These are phyloP conservation scores for Sesamia inferens DNA, from an alignment of 2,888 invertebrate genomes.

Conservation along the genomic window DNA sequence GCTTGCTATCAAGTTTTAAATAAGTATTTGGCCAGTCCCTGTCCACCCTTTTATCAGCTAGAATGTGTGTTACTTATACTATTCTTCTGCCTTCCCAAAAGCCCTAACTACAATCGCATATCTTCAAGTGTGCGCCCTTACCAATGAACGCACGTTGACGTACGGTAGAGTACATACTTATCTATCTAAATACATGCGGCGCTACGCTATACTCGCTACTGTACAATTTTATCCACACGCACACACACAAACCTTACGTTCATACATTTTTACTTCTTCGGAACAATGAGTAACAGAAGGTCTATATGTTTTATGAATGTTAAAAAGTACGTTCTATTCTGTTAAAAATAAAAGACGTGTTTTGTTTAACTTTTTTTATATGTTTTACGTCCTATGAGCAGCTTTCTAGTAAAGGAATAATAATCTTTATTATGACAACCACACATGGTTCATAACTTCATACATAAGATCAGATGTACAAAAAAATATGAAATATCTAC, in stretches of 20 bases:
- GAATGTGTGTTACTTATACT: too few species aligned
- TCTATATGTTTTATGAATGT: not conserved
- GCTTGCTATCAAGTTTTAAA: not conserved
- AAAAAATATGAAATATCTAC: too few species aligned
- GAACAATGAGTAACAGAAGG: constrained; percentile 21
- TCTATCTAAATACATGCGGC: constrained; percentile 28
- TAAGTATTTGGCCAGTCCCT: not conserved
- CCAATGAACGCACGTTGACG: constrained; percentile 1
- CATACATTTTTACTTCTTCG: not conserved
- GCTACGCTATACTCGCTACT: constrained; percentile 26
- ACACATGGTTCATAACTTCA: too few species aligned
- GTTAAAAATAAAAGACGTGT: too few species aligned
- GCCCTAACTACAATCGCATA: not conserved
- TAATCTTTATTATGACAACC: too few species aligned
- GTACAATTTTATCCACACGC: constrained; percentile 34
- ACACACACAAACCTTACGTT: constrained; percentile 1
- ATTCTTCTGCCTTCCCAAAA: not conserved
- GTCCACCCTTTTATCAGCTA: not conserved
- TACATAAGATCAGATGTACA: too few species aligned
- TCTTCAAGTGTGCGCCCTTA: constrained; percentile 15
- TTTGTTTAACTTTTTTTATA: too few species aligned
- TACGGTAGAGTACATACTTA: constrained; percentile 12
- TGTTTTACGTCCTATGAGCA: too few species aligned
- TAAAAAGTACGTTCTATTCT: too few species aligned
- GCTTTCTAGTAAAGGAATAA: too few species aligned